Base-by-base conservation (phyloP, 2,113 vertebrate species). In the Perca flavescens region DNA sequence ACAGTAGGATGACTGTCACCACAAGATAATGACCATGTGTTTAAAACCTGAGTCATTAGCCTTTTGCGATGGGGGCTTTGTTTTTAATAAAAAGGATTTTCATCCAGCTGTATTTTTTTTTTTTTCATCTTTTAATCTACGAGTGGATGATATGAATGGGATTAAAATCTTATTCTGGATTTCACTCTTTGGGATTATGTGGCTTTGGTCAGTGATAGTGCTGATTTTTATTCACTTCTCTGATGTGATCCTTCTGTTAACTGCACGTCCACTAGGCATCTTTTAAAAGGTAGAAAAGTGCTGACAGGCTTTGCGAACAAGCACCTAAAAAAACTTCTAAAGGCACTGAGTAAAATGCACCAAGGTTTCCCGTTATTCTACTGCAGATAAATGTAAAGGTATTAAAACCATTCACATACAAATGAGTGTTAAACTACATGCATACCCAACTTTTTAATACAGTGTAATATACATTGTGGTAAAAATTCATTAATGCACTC, bases 111-210 rank as follows among this genome's bases (percentile, higher is more conserved):
- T 77, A 47, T 84, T 77, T 78, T 69, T 25, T 25, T 25, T 25
- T 25, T 25, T 69, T 60, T 14, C 19, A 61, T 43, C 22, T 40
- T 76, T 83, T 86, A 88, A 86, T 85, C 82, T 90, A 14, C 34
- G 68, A 88, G 15, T 81, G 46, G n/a, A 61, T 70, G 19, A 86
- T 87, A 82, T 84, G 76, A 92, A 92, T 88, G 47, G 86, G 93
- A 94, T 95, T 95, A 95, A 80, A 90, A 90, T 91, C 83, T 89
- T 93, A 86, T 75, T 91, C 81, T 88, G 88, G 78, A 88, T 93
- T 89, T 85, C 10, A 64, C 78, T 88, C 85, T 88, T 85, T 80
- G 63, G 94, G 92, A 95, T 96, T 95, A 96, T 92, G 67, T 71
- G 86, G 80, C 61, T 94, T 89, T 90, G 78, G 79, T 91, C 74